Evolutionary conservation across 2,888 invertebrate species (phyloP), one percentile per base, ranked within the genome.

Genomic region (Caenorhabditis sp.): DNA sequence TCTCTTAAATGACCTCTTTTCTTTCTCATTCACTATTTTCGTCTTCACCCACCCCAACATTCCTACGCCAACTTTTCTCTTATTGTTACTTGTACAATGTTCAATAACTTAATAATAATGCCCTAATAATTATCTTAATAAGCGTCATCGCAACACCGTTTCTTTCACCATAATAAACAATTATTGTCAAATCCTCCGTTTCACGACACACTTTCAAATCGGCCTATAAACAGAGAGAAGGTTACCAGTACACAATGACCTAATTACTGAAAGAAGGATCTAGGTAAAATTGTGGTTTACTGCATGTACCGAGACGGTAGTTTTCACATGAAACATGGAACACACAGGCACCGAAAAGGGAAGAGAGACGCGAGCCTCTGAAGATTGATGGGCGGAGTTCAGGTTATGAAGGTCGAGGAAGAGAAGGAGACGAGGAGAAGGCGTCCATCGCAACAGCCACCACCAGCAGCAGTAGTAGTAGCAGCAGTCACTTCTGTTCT

Each of bases 1-100:
- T 82, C 82, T 82, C 82, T 77, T 72, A 68, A 77, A 77, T 82
- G 82, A 82, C 83, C 79, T 80, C 79, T 59, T 49, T 63, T 19
- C 69, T 31, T 74, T 59, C 59, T 59, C 74, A 54, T 22, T 68
- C 38, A 35, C 54, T 31, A 49, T 16, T 70, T 51, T 26, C 56
- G 31, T 19, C 14, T 26, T 54, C 22, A 24, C 51, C 24, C n/a
- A 24, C 49, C 70, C 75, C 64, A 75, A 72, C 82, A 82, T 70
- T 82, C 66, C 76, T 63, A 47, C 44, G n/a, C 51, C 61, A n/a
- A n/a, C 19, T 28, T 51, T 35, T 58, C 41, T 68, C 31, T 61
- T 68, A 59, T 56, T 59, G 72, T 73, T 80, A 72, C 69, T 77
- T 83, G 82, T 82, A 82, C 82, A 82, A 64, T 54, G 31, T n/a